phyloP scores from a whole-genome alignment of 2,888 invertebrate species.

The Odontocerum albicorne region DNA sequence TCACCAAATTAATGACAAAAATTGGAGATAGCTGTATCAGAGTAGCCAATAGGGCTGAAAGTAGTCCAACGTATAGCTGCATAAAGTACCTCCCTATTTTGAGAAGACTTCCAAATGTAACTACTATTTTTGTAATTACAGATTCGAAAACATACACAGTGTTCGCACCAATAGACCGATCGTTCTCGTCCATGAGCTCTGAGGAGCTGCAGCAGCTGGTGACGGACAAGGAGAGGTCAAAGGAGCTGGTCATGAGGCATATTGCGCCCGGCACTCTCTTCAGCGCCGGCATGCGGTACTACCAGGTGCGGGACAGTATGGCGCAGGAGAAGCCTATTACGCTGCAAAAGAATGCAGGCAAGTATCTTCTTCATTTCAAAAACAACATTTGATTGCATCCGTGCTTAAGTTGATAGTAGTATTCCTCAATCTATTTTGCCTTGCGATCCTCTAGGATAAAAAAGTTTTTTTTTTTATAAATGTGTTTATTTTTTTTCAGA shows the following conservation, averaged over 20 bases:
- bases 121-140: constrained; percentile 43
- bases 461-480: too few species aligned
- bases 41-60: too few species aligned
- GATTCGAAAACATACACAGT: constrained; percentile 83
- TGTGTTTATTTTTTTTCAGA: too few species aligned
- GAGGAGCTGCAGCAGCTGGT: constrained; percentile 62
- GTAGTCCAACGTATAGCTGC: too few species aligned
- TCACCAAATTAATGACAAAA: too few species aligned
- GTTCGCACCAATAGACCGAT: constrained; percentile 82
- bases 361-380: constrained; percentile 38
- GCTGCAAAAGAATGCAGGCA: constrained; percentile 77
- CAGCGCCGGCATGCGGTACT: constrained; percentile 86
- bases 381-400: neutral
- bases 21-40: too few species aligned
- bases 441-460: too few species aligned
- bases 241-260: constrained; percentile 75
- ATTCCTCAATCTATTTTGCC: too few species aligned
- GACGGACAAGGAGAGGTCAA: constrained; percentile 67
- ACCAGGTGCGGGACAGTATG: constrained; percentile 80
- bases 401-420: too few species aligned
- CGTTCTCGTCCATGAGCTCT: constrained; percentile 68
- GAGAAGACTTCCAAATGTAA: too few species aligned
- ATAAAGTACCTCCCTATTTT: too few species aligned
- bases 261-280: constrained; percentile 77
- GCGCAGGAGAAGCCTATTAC: constrained; percentile 75